phyloP scores from a whole-genome alignment of 2,888 invertebrate species.

The Orthosia gothica region DNA sequence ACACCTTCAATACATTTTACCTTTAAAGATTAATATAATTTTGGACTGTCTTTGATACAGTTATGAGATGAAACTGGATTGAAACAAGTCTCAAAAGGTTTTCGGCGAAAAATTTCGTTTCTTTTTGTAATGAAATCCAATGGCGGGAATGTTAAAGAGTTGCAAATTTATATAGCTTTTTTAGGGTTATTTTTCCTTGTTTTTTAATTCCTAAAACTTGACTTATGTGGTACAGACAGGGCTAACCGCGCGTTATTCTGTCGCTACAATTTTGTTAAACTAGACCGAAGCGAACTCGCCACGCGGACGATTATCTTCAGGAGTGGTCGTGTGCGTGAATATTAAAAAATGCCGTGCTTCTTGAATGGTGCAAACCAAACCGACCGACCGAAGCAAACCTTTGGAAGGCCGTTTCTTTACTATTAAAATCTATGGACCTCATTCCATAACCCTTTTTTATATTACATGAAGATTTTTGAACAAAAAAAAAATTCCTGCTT shows the following conservation, averaged over 20 bases:
- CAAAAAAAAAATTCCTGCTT: neutral
- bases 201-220: slow-evolving; percentile 22
- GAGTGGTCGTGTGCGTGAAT: too few species aligned
- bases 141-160: slow-evolving; percentile 24
- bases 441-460: neutral
- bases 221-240: too few species aligned
- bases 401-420: too few species aligned
- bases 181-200: slow-evolving; percentile 15
- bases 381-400: too few species aligned
- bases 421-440: too few species aligned
- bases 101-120: slow-evolving; percentile 33
- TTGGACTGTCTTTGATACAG: slow-evolving; percentile 32
- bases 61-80: slow-evolving; percentile 52
- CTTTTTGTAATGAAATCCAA: slow-evolving; percentile 36
- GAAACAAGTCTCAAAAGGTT: slow-evolving; percentile 31
- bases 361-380: too few species aligned
- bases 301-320: too few species aligned
- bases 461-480: neutral
- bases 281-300: too few species aligned
- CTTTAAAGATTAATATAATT: slow-evolving; percentile 23
- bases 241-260: too few species aligned
- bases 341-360: too few species aligned
- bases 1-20: neutral
- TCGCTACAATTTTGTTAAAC: too few species aligned
- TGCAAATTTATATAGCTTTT: slow-evolving; percentile 39